Evolutionary conservation across 2,797 vertebrate genomes (phyloP).

Genomic region (Prionace glauca): DNA sequence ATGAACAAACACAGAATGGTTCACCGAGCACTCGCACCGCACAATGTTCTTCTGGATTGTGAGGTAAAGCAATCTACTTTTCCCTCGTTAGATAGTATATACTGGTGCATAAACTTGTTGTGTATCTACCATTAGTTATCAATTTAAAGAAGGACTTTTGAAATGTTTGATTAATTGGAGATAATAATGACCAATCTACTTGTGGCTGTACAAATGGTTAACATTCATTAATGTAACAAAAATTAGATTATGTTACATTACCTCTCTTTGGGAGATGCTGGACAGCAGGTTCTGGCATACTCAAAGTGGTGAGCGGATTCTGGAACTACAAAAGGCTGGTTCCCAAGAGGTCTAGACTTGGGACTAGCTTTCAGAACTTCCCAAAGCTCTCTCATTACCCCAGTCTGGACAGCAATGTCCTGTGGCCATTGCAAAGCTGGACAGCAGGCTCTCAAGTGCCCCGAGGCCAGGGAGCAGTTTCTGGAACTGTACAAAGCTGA

Average conservation of each 20-base stretch:
- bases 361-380: background rate
- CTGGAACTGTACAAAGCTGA: background rate
- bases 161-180: background rate
- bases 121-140: background rate
- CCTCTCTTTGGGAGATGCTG: background rate
- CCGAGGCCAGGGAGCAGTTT: background rate
- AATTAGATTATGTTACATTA: background rate
- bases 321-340: too few relatives aligned
- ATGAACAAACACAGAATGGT: constrained; percentile 88
- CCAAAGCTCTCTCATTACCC: too few relatives aligned
- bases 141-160: background rate
- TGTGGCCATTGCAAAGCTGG: too few relatives aligned
- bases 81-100: background rate
- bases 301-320: background rate
- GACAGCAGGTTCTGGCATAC: background rate
- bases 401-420: too few relatives aligned
- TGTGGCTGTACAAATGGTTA: background rate
- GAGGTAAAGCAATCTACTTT: constrained; percentile 62
- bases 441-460: too few relatives aligned
- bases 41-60: constrained; percentile 83
- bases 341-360: too few relatives aligned
- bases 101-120: too few relatives aligned
- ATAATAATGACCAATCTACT: background rate
- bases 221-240: background rate
- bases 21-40: constrained; percentile 78